Evolutionary conservation across 2,797 vertebrate genomes (phyloP).

Genomic region (Bradypodion ventrale): DNA sequence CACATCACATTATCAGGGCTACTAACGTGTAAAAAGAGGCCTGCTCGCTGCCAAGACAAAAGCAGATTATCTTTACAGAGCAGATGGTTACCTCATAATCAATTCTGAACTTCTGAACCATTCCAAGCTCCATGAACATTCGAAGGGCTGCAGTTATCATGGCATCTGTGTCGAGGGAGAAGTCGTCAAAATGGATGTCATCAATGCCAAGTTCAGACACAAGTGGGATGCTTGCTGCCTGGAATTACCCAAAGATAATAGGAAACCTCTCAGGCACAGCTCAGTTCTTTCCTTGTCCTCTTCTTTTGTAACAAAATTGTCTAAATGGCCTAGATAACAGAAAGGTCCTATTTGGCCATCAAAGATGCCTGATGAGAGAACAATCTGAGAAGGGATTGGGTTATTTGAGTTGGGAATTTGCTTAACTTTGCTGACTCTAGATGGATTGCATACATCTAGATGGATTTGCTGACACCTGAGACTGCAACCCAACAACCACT

Average conservation of each 20-base stretch:
- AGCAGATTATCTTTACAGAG: slow-evolving; percentile 39
- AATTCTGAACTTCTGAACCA: slow-evolving; percentile 99
- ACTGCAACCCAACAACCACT: slow-evolving; percentile 61
- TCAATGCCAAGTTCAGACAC: slow-evolving; percentile 95
- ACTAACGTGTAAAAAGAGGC: slow-evolving; percentile 49
- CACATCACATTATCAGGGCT: slow-evolving; percentile 53
- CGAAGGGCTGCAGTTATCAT: slow-evolving; percentile 96
- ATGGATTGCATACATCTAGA: too few species aligned
- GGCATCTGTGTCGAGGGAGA: slow-evolving; percentile 94
- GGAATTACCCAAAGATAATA: slow-evolving; percentile 67
- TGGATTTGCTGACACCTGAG: slow-evolving; percentile 32
- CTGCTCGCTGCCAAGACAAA: slow-evolving; percentile 51
- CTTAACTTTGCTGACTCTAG: too few species aligned
- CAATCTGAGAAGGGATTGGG: slow-evolving; percentile 12
- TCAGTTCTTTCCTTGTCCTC: slow-evolving; percentile 37
- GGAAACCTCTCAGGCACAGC: slow-evolving; percentile 70
- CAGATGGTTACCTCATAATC: slow-evolving; percentile 93
- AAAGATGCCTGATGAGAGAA: slow-evolving; percentile 53
- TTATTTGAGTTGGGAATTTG: slow-evolving; percentile 59
- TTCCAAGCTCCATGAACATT: slow-evolving; percentile 99
- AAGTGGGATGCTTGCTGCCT: slow-evolving; percentile 95
- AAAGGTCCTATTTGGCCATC: slow-evolving; percentile 41
- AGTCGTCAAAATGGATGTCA: slow-evolving; percentile 96
- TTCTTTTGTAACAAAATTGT: slow-evolving; percentile 48
- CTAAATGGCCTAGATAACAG: slow-evolving; percentile 55